phyloP scores from a whole-genome alignment of 2,797 vertebrate genomes.

The Gambelia wislizenii region DNA sequence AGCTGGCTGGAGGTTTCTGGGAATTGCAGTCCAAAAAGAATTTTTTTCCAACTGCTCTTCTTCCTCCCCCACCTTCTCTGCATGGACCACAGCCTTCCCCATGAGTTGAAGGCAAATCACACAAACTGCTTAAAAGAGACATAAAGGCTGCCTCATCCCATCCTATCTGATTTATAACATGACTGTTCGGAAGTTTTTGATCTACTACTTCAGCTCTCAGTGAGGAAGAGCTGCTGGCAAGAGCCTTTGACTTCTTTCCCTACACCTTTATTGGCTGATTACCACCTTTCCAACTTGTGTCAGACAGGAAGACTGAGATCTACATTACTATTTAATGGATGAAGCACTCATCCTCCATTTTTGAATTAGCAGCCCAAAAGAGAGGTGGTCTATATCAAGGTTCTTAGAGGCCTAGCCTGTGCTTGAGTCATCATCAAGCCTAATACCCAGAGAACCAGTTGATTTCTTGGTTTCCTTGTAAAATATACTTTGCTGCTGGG shows the following conservation, averaged over 20 bases:
- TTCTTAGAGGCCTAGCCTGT: constrained; percentile 34
- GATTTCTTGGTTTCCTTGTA: constrained; percentile 12
- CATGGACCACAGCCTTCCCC: not conserved
- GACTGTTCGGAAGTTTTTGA: constrained; percentile 80
- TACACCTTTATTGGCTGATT: constrained; percentile 83
- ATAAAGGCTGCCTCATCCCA: not conserved
- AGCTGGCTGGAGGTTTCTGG: too few species aligned
- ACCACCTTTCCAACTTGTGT: constrained; percentile 81
- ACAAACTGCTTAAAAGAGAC: too few species aligned
- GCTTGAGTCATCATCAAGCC: too few species aligned
- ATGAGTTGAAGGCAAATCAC: not conserved
- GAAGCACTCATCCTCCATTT: constrained; percentile 83
- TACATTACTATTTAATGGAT: constrained; percentile 85
- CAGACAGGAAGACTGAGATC: constrained; percentile 69
- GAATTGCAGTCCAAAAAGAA: too few species aligned
- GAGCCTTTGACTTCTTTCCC: constrained; percentile 79
- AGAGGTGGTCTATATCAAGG: constrained; percentile 19
- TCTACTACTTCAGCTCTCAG: constrained; percentile 78
- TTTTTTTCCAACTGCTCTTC: too few species aligned
- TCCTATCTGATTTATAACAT: constrained; percentile 53
- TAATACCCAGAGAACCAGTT: not conserved
- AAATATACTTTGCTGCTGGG: constrained; percentile 30
- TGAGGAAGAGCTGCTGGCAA: constrained; percentile 82
- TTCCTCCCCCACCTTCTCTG: too few species aligned
- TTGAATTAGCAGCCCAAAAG: constrained; percentile 74